Percentiles rank a stretch among this genome's conserved stretches.
Conservation (phyloP, 2,888 invertebrate genomes). For the Chymomyza procnemis region DNA sequence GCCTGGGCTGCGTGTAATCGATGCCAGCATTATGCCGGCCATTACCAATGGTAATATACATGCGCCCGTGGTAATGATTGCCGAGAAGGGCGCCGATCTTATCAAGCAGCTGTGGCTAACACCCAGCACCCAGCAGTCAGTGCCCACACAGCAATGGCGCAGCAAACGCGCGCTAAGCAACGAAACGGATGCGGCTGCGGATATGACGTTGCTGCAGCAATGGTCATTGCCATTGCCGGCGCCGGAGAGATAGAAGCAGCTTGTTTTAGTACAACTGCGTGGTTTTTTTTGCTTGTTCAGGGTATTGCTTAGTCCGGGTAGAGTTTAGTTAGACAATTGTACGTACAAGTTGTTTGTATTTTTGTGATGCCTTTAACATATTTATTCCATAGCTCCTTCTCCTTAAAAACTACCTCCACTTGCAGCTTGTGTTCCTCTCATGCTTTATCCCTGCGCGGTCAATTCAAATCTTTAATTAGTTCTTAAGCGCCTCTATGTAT, state of each 20-base stretch:
- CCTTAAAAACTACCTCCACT: conserved; percentile 18
- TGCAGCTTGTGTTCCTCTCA: conserved; percentile 13
- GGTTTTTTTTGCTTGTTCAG: not conserved
- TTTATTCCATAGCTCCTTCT: conserved; percentile 44
- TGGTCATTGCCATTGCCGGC: conserved; percentile 45
- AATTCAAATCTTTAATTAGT: conserved; percentile 47
- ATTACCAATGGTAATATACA: conserved; percentile 93
- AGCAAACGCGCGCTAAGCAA: conserved; percentile 20
- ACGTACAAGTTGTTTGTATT: conserved; percentile 3
- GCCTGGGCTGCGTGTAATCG: conserved; percentile 88
- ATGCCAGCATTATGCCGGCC: conserved; percentile 92
- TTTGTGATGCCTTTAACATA: conserved; percentile 17
- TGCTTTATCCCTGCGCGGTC: not conserved
- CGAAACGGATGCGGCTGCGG: not conserved
- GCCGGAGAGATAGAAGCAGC: not conserved
- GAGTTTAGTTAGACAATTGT: conserved; percentile 51
- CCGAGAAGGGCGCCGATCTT: conserved; percentile 90
- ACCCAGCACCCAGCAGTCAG: conserved; percentile 25
- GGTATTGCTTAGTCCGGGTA: conserved; percentile 24
- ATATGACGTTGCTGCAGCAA: conserved; percentile 29
- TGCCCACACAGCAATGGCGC: conserved; percentile 29
- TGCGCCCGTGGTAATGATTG: conserved; percentile 93
- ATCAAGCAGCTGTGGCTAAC: conserved; percentile 86
- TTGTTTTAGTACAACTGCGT: not conserved
- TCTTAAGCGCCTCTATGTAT: conserved; percentile 66